Evolutionary conservation across 2,113 vertebrate species (phyloP).

Genomic region (Ailuropoda melanoleuca): DNA sequence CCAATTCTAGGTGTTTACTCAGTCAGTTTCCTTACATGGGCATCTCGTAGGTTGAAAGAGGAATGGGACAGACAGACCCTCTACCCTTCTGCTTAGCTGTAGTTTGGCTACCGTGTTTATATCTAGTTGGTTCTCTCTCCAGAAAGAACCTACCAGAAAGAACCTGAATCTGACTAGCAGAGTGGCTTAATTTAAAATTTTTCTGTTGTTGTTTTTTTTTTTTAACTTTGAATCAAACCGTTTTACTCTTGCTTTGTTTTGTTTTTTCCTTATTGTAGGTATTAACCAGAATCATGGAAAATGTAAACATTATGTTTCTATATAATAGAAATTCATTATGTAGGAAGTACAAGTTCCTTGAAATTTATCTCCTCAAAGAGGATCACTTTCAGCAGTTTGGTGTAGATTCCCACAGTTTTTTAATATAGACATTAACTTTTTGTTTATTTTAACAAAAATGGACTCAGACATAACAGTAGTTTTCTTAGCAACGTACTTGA

Average conservation of each 20-base stretch:
- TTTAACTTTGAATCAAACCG: neutral
- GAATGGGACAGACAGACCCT: neutral
- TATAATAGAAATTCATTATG: neutral
- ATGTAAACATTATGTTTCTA: neutral
- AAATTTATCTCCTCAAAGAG: neutral
- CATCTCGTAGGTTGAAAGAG: neutral
- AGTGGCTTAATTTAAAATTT: neutral
- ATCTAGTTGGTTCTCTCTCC: neutral
- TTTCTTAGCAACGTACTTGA: neutral
- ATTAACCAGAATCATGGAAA: neutral
- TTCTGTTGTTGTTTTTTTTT: neutral
- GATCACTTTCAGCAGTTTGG: neutral
- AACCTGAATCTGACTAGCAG: neutral
- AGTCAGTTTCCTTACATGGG: neutral
- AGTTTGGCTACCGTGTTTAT: neutral
- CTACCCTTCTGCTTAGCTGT: neutral
- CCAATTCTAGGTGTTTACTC: neutral
- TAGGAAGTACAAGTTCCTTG: slow-evolving; percentile 9
- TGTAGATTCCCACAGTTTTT: neutral
- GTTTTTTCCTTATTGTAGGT: neutral
- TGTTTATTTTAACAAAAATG: neutral
- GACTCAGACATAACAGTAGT: neutral
- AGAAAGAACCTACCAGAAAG: neutral
- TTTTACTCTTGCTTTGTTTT: neutral
- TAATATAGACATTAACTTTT: neutral